Base-by-base conservation (phyloP, 2,113 vertebrate genomes). In the Odocoileus virginianus region DNA sequence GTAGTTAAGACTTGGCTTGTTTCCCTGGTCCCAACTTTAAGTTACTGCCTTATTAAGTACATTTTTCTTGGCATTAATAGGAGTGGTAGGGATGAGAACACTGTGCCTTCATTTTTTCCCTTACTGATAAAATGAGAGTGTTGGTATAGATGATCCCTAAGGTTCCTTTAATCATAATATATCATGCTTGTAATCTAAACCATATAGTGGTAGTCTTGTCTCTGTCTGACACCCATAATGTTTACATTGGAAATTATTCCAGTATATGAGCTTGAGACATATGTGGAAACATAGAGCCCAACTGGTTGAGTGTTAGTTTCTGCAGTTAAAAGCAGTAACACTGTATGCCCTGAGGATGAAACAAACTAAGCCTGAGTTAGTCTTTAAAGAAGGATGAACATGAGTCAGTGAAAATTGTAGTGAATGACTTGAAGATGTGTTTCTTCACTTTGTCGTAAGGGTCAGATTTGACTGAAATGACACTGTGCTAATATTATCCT, bases 181-280 rank as follows among this genome's bases (percentile, higher is more conserved):
- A 79, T 7, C 43, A 60, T 81, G 54, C 81, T 95, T 96, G 90
- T 54, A 45, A 93, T 93, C 81, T 91, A 93, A 97, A 84, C 43
- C 1, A 15, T 82, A 50, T 14, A 50, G 45, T 85, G 15, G 2
- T 78, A 40, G 28, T 87, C 13, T 88, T 92, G 61, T 94, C 52
- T 86, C 19, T 93, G 28, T 78, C 64, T 87, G 54, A 30, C 55
- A 36, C 84, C n/a, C 21, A 40, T 88, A 36, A 57, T 94, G 33
- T 71, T 76, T 94, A 12, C 50, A 43, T 17, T 85, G 55, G 78
- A 93, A 82, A 60, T 96, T 61, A 61, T 93, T 21, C 57, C 89
- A 67, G 13, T 54, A 50, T 79, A 23, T 97, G 79, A 92, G 36
- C 45, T 89, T 52, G 25, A 78, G 58, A 25, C 11, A 21, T 94